Evolutionary conservation across 2,797 vertebrate genomes (phyloP), one percentile per base, ranked within the genome.

Genomic region (Tauraco hartlaubi): DNA sequence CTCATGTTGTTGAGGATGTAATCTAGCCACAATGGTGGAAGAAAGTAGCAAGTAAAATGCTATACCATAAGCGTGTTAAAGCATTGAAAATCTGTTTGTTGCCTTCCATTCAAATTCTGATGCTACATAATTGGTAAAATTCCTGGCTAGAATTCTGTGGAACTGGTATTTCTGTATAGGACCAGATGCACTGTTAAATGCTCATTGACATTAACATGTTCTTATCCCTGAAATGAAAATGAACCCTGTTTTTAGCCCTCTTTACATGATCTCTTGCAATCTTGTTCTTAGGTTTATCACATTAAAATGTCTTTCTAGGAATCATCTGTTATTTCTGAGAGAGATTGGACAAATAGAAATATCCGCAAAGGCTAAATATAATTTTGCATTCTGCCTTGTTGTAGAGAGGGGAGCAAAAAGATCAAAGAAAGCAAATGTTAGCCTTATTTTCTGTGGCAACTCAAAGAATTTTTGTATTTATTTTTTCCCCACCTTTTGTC

Each of bases 271-370:
- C 74, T 92, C 62, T 85, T 92, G 56, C 52, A 59, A 31, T 80
- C 81, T 78, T 84, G 12, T 80, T 95, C 73, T 81, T 39, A 54
- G 20, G 28, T 58, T 96, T 72, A 31, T 87, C 56, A 80, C 46
- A 88, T 94, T 96, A 95, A 94, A 95, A 96, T 85, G 88, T 44
- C 69, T 69, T 85, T 94, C 71, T 51, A 52, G 62, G 66, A 94
- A 95, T 94, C 76, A 74, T 95, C 78, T 94, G 33, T 61, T 88
- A 82, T 91, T 94, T 94, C 81, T 75, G 76, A 95, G 73, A 88
- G 58, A 83, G 33, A 6, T 3, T 93, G 77, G 81, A 78, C 78
- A 96, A 97, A 95, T 43, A 84, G 63, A 79, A 92, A 55, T 82
- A 92, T 92, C 92, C 86, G 91, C 86, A 96, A 89, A 91, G 94